Conservation (phyloP, 2,113 vertebrate species). For the Ploceus nigricollis region DNA sequence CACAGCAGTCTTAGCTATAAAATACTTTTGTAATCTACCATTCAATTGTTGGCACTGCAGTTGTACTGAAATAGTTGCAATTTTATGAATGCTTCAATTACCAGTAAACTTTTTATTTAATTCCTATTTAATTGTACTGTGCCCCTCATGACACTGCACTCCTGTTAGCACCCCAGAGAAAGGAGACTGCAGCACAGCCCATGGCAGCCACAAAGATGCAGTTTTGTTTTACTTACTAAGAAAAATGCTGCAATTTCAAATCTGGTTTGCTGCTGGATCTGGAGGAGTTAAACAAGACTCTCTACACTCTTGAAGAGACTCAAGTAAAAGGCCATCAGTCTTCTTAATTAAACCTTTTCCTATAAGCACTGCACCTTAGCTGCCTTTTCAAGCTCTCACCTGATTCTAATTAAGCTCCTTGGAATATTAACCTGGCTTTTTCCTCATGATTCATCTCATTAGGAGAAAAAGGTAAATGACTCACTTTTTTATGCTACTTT, state of each 20-base stretch:
- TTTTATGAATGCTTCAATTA: background rate
- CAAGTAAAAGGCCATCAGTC: constrained; percentile 90
- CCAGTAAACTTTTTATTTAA: background rate
- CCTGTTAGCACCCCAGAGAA: background rate
- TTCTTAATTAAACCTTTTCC: constrained; percentile 91
- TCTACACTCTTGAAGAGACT: constrained; percentile 74
- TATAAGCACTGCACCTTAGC: constrained; percentile 80
- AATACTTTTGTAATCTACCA: background rate
- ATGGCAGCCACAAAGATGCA: background rate
- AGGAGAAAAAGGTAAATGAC: constrained; percentile 81
- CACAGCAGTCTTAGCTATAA: background rate
- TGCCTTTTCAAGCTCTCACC: constrained; percentile 81
- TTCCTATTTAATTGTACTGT: background rate
- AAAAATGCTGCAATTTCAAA: constrained; percentile 30
- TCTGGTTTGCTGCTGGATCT: constrained; percentile 53
- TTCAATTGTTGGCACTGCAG: background rate
- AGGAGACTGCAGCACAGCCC: background rate
- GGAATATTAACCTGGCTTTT: constrained; percentile 86
- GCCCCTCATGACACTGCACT: background rate
- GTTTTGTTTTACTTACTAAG: background rate
- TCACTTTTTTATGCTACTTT: constrained; percentile 63
- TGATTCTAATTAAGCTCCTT: constrained; percentile 93
- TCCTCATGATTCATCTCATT: constrained; percentile 86
- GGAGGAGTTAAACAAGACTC: constrained; percentile 75
- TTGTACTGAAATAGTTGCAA: background rate